Base-by-base conservation (phyloP, 53 echinoderm and acorn worm genomes). In the Crossaster papposus region DNA sequence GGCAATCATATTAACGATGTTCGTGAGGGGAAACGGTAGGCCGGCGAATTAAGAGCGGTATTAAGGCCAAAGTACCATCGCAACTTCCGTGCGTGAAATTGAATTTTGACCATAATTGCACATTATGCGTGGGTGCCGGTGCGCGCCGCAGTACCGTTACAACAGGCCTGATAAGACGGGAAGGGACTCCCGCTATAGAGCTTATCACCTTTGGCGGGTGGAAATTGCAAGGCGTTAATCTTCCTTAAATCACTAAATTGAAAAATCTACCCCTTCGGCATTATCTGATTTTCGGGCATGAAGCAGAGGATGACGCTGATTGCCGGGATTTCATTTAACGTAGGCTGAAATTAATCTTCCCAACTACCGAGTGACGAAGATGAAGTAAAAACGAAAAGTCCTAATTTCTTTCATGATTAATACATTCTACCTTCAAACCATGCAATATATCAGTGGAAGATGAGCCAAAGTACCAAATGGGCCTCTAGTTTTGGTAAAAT, bases 141-240 rank as follows among this genome's bases (percentile, higher is more conserved):
- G 68, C 68, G 68, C 68, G 68, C 30, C 68, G 68, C 12, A 23
- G 62, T 18, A 23, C 62, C 18, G 18, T 3, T 23, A 6, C 12
- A 18, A 6, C 12, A 18, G 62, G 62, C 62, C 18, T 3, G 62
- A 3, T 11, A 23, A 4, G 62, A 62, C 68, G 28, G 68, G 22
- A 28, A 14, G 68, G 7, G 58, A 20, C 58, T 58, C 2, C 58
- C 58, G 44, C 44, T 20, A 58, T 17, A 20, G 58, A 58, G 22
- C 58, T 58, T 58, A 26, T 68, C 68, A 28, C 28, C 28, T 26
- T 68, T 23, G 68, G 28, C 24, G 28, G 29, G 11, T 0, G 28
- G 68, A 68, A 68, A 68, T 68, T 68, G 68, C 68, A 26, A 68
- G 68, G 68, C 28, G 68, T 68, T 68, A 68, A 68, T 68, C 68